Evolutionary conservation across 2,888 invertebrate species (phyloP), one percentile per base, ranked within the genome.

Genomic region (Microchrysa polita): DNA sequence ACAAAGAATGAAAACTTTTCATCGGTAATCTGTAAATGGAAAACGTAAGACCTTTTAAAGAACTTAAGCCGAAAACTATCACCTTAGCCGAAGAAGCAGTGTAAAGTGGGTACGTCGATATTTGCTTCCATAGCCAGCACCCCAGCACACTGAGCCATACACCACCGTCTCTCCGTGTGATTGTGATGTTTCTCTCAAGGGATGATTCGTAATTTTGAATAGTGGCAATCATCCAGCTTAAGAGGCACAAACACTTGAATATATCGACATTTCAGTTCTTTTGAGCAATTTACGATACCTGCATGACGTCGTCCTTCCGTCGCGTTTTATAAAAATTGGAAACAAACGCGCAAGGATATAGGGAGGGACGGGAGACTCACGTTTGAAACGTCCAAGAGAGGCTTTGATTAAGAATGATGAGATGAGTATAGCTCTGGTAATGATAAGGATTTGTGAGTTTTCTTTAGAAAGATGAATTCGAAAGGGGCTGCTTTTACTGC

Each of bases 21-120:
- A n/a, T 48, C 44, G 34, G 72, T 72, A 72, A 72, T 72, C 72
- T 72, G 72, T 72, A 72, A 72, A 72, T 72, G 72, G 72, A 72
- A 60, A 72, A 44, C 55, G 59, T 60, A 72, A 72, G 57, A 72
- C 22, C 60, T 18, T 48, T 44, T 22, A 72, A 72, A 72, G 44
- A 57, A 60, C 60, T 72, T 69, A 69, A 69, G 55, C 69, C 69
- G 34, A 23, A 67, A 67, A 67, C 67, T 67, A 67, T 67, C 67
- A 40, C 53, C 53, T 23, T n/a, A 22, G 18, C 16, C 14, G 48
- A 4, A 12, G 48, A n/a, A 44, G 44, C 22, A 18, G 65, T 44
- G 42, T 65, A n/a, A n/a, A n/a, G 10, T 48, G 65, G n/a, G 4
- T 23, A 65, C 44, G 14, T 48, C 48, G 22, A 65, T n/a, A 22